phyloP scores from a whole-genome alignment of 2,888 invertebrate genomes.

The Lycia hirtaria region DNA sequence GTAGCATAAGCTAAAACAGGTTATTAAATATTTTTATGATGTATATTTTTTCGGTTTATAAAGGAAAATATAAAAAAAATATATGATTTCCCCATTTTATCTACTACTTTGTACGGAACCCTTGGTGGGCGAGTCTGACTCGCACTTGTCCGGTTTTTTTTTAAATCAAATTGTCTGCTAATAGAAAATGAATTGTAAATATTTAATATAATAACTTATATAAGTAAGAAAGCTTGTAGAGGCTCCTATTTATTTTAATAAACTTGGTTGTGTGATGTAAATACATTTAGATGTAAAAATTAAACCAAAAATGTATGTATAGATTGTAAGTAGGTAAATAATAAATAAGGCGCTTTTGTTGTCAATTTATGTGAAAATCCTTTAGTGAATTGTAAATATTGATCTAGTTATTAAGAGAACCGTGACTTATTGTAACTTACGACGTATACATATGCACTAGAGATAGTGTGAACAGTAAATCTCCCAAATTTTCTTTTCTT shows the following conservation, averaged over 20 bases:
- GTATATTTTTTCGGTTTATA: too few relatives aligned
- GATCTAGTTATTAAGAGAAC: constrained; percentile 41
- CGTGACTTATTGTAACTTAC: constrained; percentile 41
- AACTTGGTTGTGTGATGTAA: constrained; percentile 79
- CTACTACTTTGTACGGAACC: too few relatives aligned
- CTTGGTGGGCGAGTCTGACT: too few relatives aligned
- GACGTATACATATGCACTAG: too few relatives aligned
- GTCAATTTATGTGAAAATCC: constrained; percentile 63
- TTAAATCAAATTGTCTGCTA: neutral
- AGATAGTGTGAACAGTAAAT: too few relatives aligned
- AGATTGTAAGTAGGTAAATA: constrained; percentile 46
- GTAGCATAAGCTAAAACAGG: too few relatives aligned
- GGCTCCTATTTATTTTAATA: constrained; percentile 57
- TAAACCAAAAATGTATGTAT: constrained; percentile 52
- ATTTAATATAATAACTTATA: constrained; percentile 19
- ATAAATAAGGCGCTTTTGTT: constrained; percentile 62
- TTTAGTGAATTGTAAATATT: constrained; percentile 59
- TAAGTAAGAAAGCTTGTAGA: constrained; percentile 55
- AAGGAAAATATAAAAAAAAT: too few relatives aligned
- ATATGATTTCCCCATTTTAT: too few relatives aligned
- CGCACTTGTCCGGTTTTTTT: too few relatives aligned
- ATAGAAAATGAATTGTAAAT: constrained; percentile 9
- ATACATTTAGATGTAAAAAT: constrained; percentile 60
- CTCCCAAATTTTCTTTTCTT: neutral
- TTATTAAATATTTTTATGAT: too few relatives aligned